Evolutionary conservation across 1,140 invertebrate genomes (phyloP).

Genomic region (Caenorhabditis latens): DNA sequence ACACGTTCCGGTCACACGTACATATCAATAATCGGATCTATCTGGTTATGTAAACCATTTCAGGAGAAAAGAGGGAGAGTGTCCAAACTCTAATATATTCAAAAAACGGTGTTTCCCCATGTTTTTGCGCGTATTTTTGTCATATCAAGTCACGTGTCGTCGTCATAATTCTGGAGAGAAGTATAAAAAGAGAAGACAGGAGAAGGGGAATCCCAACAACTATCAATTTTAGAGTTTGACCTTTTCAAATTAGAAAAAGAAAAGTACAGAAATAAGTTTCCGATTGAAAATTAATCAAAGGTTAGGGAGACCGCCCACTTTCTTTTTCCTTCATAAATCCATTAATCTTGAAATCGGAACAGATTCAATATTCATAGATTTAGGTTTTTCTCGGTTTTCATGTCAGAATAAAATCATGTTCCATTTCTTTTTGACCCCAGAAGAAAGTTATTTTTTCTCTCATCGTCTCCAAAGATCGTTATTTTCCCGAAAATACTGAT

Average conservation of each 20-base stretch:
- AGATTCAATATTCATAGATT: slow-evolving; percentile 24
- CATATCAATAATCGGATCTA: slow-evolving; percentile 9
- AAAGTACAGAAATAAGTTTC: slow-evolving; percentile 2
- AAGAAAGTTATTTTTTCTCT: background rate
- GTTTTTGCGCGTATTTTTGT: slow-evolving; percentile 41
- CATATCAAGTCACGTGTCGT: slow-evolving; percentile 29
- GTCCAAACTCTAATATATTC: slow-evolving; percentile 51
- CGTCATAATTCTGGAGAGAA: background rate
- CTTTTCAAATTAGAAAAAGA: background rate
- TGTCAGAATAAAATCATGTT: background rate
- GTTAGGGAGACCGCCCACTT: background rate
- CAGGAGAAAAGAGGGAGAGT: background rate
- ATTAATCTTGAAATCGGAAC: background rate
- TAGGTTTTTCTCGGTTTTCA: background rate
- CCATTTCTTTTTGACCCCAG: background rate
- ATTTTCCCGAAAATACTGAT: background rate
- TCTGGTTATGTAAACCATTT: slow-evolving; percentile 17
- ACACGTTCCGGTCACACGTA: slow-evolving; percentile 50
- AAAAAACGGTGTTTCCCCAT: slow-evolving; percentile 49
- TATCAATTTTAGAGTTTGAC: background rate
- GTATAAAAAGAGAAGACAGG: slow-evolving; percentile 23
- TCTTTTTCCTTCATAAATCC: background rate
- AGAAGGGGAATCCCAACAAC: background rate
- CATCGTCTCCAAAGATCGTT: background rate
- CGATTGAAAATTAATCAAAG: background rate